These are phyloP conservation scores for Theonella swinhoei DNA, from an alignment of 37 sponge, comb jelly and placozoan species.

Conservation along the genomic window DNA sequence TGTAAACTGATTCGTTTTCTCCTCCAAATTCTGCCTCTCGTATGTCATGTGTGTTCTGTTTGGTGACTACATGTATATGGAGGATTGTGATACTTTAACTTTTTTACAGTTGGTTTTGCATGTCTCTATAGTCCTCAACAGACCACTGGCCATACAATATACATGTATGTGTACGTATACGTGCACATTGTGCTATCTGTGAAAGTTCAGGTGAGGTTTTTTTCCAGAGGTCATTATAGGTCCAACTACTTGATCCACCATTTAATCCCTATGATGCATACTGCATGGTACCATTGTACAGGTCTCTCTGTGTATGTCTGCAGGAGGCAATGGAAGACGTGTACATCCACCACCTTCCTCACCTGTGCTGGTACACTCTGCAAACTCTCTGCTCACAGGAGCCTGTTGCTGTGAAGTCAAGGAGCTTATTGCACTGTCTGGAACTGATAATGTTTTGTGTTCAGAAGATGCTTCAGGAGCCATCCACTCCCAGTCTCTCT, in stretches of 20 bases:
- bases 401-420: not conserved
- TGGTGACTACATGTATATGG: no score
- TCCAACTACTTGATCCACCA: no score
- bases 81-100: no score
- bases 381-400: not conserved
- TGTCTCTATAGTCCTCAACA: no score
- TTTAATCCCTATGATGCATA: no score
- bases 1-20: constrained; percentile 36
- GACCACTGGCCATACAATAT: no score
- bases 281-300: not conserved
- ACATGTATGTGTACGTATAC: not conserved
- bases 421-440: not conserved
- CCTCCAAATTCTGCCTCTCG: constrained; percentile 54
- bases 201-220: no score
- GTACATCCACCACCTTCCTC: not conserved
- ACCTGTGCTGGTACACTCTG: constrained; percentile 15
- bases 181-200: no score
- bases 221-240: no score
- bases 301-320: not conserved
- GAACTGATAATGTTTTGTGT: not conserved
- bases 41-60: constrained; percentile 8
- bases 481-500: not conserved
- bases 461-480: not conserved
- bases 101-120: no score
- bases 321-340: not conserved